phyloP scores from a whole-genome alignment of 2,888 invertebrate genomes.

The Brachycybe producta region DNA sequence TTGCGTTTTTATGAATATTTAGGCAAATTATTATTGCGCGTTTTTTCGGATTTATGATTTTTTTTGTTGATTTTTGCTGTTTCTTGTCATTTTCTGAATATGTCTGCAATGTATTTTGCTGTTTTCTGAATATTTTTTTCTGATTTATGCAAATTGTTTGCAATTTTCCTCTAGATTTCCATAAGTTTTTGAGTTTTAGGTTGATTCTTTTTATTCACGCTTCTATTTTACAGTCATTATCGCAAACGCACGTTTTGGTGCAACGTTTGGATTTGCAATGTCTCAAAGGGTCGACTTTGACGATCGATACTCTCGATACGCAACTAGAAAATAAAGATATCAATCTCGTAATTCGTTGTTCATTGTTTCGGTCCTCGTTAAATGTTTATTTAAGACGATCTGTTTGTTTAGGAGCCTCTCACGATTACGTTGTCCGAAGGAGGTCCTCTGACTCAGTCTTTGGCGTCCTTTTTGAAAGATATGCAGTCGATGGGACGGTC shows the following conservation, averaged over 20 bases:
- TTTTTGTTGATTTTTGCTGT: too few relatives aligned
- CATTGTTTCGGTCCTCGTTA: too few relatives aligned
- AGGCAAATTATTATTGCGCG: too few relatives aligned
- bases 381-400: too few relatives aligned
- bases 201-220: not conserved
- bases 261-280: constrained; percentile 23
- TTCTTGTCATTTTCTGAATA: too few relatives aligned
- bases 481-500: constrained; percentile 30
- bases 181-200: not conserved
- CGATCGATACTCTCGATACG: too few relatives aligned
- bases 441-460: constrained; percentile 32
- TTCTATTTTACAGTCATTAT: not conserved
- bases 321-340: not conserved
- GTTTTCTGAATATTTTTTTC: too few relatives aligned
- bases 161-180: not conserved
- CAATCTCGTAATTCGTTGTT: too few relatives aligned
- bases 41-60: too few relatives aligned
- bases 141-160: too few relatives aligned
- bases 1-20: too few relatives aligned
- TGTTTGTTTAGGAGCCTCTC: constrained; percentile 30
- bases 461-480: constrained; percentile 34
- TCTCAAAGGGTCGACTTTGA: constrained; percentile 20
- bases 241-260: constrained; percentile 22
- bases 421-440: constrained; percentile 32
- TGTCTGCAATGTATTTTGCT: too few relatives aligned